Evolutionary conservation across 2,888 invertebrate species (phyloP), one percentile per base, ranked within the genome.

Genomic region (Eilema caniola): DNA sequence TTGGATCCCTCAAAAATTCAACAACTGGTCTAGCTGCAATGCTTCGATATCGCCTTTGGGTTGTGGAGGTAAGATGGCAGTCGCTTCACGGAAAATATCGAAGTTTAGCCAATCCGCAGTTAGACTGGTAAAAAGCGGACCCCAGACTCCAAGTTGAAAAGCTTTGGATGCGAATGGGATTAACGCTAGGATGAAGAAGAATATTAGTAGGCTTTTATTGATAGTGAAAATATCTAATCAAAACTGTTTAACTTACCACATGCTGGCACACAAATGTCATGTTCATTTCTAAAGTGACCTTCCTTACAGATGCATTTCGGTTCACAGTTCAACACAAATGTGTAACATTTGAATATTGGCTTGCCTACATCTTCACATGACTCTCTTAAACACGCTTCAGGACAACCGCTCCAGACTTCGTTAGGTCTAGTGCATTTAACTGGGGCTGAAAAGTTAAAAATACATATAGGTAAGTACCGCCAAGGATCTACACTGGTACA

Each of bases 371-470:
- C 85, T 0, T 76, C 73, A 62, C 90, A 89, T 57, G 77, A 76
- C 56, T 87, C 89, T 3, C 78, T 77, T 1, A 74, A 69, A 41
- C 87, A 89, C 0, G 77, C 78, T 5, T 71, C 74, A 3, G 89
- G 86, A 56, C 89, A 88, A 0, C 80, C 12, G 37, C 74, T 60
- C 85, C 84, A 90, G 23, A 72, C 62, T 79, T 90, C 89, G 60
- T 87, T 75, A 12, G 72, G 83, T 69, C 87, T 80, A 0, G 87
- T 87, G 62, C 90, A 89, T 0, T 84, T 72, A 0, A 88, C 83
- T 14, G 82, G 83, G 56, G 86, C 89, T 89, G n/a, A 76, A 63
- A 77, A 57, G 33, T 7, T 20, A 0, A n/a, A 62, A 20, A 28
- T 20, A n/a, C 47, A 47, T 47, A 7, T 4, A 47, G 7, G 5